Conservation (phyloP, 2,113 vertebrate species). For the Sturnira hondurensis region DNA sequence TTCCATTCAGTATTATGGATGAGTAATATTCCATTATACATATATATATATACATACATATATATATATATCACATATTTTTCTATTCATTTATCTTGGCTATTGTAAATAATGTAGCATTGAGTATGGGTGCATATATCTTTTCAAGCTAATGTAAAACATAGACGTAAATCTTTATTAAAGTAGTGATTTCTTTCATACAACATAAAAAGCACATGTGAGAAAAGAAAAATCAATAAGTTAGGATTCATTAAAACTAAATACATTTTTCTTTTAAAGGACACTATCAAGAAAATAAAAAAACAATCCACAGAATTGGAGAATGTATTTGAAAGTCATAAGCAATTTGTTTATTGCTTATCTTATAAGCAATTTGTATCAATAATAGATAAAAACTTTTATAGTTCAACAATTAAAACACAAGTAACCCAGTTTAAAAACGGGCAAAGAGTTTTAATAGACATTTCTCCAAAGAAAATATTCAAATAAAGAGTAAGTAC, state of each 20-base stretch:
- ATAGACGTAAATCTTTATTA: neutral
- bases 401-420: neutral
- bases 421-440: neutral
- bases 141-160: neutral
- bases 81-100: neutral
- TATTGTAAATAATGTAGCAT: neutral
- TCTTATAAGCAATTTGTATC: neutral
- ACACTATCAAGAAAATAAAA: neutral
- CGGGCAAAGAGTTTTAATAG: neutral
- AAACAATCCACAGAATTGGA: neutral
- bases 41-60: no score
- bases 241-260: neutral
- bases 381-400: neutral
- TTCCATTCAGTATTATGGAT: neutral
- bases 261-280: neutral
- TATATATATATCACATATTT: neutral
- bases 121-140: neutral
- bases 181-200: neutral
- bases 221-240: neutral
- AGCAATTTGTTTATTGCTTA: no score
- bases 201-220: neutral
- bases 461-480: conserved; percentile 5
- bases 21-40: neutral
- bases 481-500: neutral
- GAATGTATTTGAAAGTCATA: neutral